Base-by-base conservation (phyloP, 2,113 vertebrate genomes). In the Plecturocebus donacophilus region DNA sequence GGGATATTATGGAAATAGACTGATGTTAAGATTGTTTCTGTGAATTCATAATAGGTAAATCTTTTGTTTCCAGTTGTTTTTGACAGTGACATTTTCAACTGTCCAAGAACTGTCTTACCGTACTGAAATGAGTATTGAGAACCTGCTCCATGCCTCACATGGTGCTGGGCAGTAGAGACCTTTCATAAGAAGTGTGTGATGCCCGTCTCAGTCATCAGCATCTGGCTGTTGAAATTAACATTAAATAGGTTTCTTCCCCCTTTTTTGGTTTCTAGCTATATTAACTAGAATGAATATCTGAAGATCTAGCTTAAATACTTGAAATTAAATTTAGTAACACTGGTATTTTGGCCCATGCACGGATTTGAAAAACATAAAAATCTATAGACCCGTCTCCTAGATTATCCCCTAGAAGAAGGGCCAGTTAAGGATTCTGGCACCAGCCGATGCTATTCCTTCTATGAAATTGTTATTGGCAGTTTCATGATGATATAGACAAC, bases 141-240 rank as follows among this genome's bases (percentile, higher is more conserved):
- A 16, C 32, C 14, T 21, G 32, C 9, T 16, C 0, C 13, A 0
- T n/a, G 45, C 40, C 54, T 6, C 3, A 0, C 17, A 4, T 6
- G 5, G 27, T 0, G 5, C n/a, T 1, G 0, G 45, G 9, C 9
- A 0, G 61, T 47, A 1, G 35, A 45, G 25, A 30, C 54, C 40
- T 90, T 71, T 66, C 8, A 5, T 32, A 16, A 86, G 71, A 4
- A 42, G 21, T 20, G n/a, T 25, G 9, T 32, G 40, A 25, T 25
- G 0, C 14, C 10, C 21, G 7, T 80, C 35, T 47, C 19, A 32
- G 6, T 80, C 49, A 38, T 54, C 58, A n/a, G 30, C 30, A 27
- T 8, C 54, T 61, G 45, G 8, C 52, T 76, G 3, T 40, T 85
- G 54, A 56, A 91, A 76, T 79, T 19, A 76, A 64, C 30, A 21